phyloP scores from a whole-genome alignment of 1,140 invertebrate species.

The Globodera rostochiensis region DNA sequence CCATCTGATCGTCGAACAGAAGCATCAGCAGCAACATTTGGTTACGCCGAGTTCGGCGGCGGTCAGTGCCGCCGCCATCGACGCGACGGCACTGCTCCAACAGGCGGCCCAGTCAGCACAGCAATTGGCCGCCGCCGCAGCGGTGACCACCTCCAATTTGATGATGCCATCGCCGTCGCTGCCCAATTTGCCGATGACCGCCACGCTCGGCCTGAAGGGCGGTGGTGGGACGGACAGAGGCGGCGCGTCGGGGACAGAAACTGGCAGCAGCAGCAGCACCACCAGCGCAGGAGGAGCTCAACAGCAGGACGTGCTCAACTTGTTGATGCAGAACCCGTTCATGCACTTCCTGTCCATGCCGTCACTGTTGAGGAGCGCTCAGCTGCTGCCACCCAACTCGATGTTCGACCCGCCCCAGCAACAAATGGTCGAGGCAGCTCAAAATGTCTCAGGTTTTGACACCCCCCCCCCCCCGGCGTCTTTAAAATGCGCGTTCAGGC shows the following conservation, averaged over 20 bases:
- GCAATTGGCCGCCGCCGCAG: conserved; percentile 15
- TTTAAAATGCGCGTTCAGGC: not conserved
- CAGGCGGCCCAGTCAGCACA: conserved; percentile 27
- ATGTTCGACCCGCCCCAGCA: conserved; percentile 38
- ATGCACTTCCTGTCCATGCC: conserved; percentile 60
- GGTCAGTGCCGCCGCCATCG: not conserved
- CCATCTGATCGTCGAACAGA: not conserved
- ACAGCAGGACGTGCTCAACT: conserved; percentile 47
- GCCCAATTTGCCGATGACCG: conserved; percentile 47
- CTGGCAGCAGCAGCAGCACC: conserved; percentile 12
- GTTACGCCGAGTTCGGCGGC: not conserved
- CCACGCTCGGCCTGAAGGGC: not conserved
- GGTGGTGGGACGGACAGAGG: conserved; percentile 9
- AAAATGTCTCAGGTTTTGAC: conserved; percentile 22
- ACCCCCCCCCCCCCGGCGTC: not conserved
- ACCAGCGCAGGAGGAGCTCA: conserved; percentile 7
- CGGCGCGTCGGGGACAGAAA: conserved; percentile 2
- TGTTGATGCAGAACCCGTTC: conserved; percentile 52
- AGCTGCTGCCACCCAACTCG: conserved; percentile 41
- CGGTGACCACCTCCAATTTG: conserved; percentile 42
- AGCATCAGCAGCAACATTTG: not conserved
- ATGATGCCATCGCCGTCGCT: conserved; percentile 62
- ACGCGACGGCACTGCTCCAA: conserved; percentile 21
- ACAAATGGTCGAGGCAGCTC: conserved; percentile 9
- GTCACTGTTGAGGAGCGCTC: conserved; percentile 49